These are phyloP conservation scores for Mesocricetus auratus DNA, from an alignment of 2,113 vertebrate genomes.

Conservation along the genomic window DNA sequence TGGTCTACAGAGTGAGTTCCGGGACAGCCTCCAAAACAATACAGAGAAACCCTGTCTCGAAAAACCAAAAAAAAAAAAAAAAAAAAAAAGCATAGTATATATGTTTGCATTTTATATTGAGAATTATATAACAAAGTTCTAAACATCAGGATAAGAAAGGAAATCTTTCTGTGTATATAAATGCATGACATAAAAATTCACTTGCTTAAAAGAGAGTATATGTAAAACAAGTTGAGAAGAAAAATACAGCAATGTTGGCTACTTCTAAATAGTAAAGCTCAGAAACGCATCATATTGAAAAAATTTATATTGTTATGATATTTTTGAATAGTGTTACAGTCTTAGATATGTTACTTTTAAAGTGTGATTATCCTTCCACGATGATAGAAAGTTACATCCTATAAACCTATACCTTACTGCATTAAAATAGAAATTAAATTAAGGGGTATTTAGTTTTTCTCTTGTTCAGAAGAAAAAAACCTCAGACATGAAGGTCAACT, in stretches of 20 bases:
- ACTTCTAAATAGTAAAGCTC: neutral
- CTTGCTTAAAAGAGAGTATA: neutral
- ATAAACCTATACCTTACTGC: slow-evolving; percentile 1
- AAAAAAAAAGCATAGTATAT: neutral
- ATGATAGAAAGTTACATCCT: neutral
- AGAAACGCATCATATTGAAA: neutral
- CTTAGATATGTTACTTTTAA: slow-evolving; percentile 16
- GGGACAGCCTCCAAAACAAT: too few species aligned
- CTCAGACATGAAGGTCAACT: slow-evolving; percentile 53
- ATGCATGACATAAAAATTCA: neutral
- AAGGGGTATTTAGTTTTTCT: slow-evolving; percentile 24
- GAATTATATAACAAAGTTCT: neutral
- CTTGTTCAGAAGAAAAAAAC: slow-evolving; percentile 38
- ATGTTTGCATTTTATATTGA: neutral
- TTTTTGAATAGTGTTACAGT: neutral
- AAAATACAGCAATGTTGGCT: neutral
- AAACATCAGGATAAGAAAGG: neutral
- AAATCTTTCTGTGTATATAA: neutral
- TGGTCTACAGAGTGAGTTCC: too few species aligned
- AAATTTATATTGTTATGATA: neutral
- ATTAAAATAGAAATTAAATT: slow-evolving; percentile 54
- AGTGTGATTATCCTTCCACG: neutral
- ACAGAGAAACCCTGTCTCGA: too few species aligned
- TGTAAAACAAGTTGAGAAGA: neutral
- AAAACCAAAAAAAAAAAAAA: too few species aligned